These are phyloP conservation scores for Encarsia formosa DNA, from an alignment of 2,888 invertebrate genomes.

Conservation along the genomic window DNA sequence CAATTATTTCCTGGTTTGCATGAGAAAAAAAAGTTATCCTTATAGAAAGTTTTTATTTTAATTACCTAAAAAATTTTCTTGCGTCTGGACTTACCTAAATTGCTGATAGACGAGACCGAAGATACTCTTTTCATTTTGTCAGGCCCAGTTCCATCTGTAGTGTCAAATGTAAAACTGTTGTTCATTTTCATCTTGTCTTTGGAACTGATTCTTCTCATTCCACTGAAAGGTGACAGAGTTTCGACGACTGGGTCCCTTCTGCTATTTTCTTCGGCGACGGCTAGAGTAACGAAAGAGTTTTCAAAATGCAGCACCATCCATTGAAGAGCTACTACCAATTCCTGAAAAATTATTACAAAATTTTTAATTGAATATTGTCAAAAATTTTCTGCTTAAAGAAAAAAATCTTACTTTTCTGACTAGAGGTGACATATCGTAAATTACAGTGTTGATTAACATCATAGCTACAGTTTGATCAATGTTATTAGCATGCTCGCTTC, in stretches of 20 bases:
- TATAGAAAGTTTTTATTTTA: constrained; percentile 10
- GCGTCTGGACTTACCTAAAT: constrained; percentile 49
- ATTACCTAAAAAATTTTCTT: neutral
- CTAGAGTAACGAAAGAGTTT: constrained; percentile 77
- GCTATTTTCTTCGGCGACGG: constrained; percentile 58
- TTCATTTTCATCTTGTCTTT: constrained; percentile 51
- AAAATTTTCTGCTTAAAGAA: too few species aligned
- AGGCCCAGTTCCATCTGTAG: constrained; percentile 47
- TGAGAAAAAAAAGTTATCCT: constrained; percentile 33
- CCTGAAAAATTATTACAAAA: constrained; percentile 53
- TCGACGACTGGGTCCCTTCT: constrained; percentile 49
- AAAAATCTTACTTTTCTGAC: constrained; percentile 64
- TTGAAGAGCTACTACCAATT: constrained; percentile 81
- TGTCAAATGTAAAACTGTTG: constrained; percentile 40
- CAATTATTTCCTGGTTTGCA: constrained; percentile 49
- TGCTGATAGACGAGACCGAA: constrained; percentile 68
- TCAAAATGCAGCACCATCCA: constrained; percentile 85
- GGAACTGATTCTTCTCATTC: constrained; percentile 50
- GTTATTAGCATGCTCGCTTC: constrained; percentile 89
- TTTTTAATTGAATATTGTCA: neutral
- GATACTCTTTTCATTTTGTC: constrained; percentile 63
- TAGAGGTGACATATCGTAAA: constrained; percentile 80
- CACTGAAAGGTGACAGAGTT: constrained; percentile 46
- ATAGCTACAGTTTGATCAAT: constrained; percentile 91
- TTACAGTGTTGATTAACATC: constrained; percentile 73